phyloP scores from a whole-genome alignment of 2,797 vertebrate species.

The Rhodeus uyekii region DNA sequence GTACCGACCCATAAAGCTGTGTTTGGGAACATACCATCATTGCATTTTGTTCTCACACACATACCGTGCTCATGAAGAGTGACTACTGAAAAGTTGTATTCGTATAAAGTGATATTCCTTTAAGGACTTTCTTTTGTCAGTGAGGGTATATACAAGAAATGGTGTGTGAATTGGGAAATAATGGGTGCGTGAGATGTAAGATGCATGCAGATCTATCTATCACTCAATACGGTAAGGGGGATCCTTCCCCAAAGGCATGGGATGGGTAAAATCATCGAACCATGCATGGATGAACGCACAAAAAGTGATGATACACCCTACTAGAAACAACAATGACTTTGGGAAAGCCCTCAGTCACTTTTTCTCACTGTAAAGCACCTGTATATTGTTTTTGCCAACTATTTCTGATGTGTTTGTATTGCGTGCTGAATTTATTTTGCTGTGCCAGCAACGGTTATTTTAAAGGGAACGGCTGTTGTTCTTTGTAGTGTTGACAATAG shows the following conservation, averaged over 20 bases:
- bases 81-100: not conserved
- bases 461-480: not conserved
- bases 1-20: constrained; percentile 32
- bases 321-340: constrained; percentile 71
- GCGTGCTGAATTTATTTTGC: constrained; percentile 1
- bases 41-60: constrained; percentile 17
- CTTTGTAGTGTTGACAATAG: constrained; percentile 13
- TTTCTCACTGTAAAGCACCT: constrained; percentile 53
- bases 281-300: constrained; percentile 72
- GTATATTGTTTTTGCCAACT: constrained; percentile 23
- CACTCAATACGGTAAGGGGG: constrained; percentile 1
- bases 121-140: constrained; percentile 33
- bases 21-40: constrained; percentile 29
- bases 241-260: constrained; percentile 56
- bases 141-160: constrained; percentile 64
- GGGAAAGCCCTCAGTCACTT: constrained; percentile 62
- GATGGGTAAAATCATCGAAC: constrained; percentile 55
- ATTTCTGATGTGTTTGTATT: not conserved
- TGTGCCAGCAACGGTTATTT: constrained; percentile 1
- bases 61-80: not conserved
- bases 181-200: constrained; percentile 47
- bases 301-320: constrained; percentile 51
- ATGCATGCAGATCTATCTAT: constrained; percentile 43
- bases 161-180: constrained; percentile 34
- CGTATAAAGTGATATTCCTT: not conserved